Base-by-base conservation (phyloP, 2,888 invertebrate species). In the Crossocerus cetratus region DNA sequence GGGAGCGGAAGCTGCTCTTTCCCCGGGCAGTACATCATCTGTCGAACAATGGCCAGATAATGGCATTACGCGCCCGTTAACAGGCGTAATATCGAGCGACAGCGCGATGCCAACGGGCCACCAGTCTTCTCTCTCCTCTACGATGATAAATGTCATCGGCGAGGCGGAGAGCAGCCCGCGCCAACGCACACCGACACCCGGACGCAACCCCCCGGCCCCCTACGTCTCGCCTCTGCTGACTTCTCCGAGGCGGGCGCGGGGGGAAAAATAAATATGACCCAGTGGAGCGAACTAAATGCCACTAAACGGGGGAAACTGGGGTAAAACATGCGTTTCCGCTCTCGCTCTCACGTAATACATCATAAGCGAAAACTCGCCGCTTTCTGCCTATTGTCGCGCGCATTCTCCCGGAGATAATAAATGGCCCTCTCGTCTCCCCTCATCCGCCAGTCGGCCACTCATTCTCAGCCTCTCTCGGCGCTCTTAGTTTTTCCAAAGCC, bases 241-340 rank as follows among this genome's bases (percentile, higher is more conserved):
- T 32, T 32, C 32, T 32, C 32, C 1, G 5, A 8, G 11, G 32
- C 32, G 2, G 16, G 54, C 21, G 65, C 22, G 62, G 49, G 32
- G 63, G 49, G 74, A 74, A 82, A 81, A 83, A 83, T 85, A 86
- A 86, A 86, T 86, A 83, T 81, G 83, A 84, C 76, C 80, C 86
- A 84, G 78, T 81, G 82, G 77, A 85, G 84, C 85, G 84, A 82
- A 83, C 86, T 87, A 87, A 87, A 87, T 80, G 86, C 86, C 84
- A 83, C 86, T 87, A 87, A 87, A 86, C 86, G 87, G 81, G 86
- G 83, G 86, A 84, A 86, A 87, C 85, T 82, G 82, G 87, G 87
- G 80, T 86, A 87, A 86, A 87, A 86, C 86, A 86, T 87, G 86
- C 85, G 86, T 86, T 87, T 87, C 86, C 87, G 86, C 81, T 85